Evolutionary conservation across 37 sponge, comb jelly and placozoan species (phyloP).

Genomic region (Amphimedon queenslandica): DNA sequence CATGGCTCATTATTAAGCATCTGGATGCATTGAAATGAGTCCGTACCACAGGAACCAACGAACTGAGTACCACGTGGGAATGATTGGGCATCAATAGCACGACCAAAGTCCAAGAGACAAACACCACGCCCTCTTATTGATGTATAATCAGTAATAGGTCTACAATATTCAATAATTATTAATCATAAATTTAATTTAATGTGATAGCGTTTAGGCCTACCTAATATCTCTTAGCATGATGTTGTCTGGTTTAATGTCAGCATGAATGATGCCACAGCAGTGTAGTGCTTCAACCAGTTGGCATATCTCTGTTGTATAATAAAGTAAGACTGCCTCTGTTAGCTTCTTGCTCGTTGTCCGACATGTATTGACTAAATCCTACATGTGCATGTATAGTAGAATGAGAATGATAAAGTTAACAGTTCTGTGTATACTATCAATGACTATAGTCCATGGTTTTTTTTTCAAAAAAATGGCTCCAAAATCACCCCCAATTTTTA

Average conservation of each 20-base stretch:
- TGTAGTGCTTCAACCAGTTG: conserved; percentile 36
- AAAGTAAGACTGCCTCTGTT: neutral
- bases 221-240: conserved; percentile 31
- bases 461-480: too few species aligned
- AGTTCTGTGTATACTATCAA: too few species aligned
- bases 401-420: too few species aligned
- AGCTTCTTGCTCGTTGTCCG: neutral
- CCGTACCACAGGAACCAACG: conserved; percentile 19
- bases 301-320: conserved; percentile 27
- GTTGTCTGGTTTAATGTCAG: conserved; percentile 50
- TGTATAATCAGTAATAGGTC: too few species aligned
- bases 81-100: conserved; percentile 20
- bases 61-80: conserved; percentile 33
- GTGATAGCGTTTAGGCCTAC: too few species aligned
- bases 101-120: conserved; percentile 45
- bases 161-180: too few species aligned
- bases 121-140: conserved; percentile 13
- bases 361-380: conserved; percentile 25
- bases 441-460: too few species aligned
- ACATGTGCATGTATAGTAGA: too few species aligned
- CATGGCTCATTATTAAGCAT: conserved; percentile 29
- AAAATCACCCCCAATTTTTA: too few species aligned
- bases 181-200: too few species aligned
- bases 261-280: conserved; percentile 43
- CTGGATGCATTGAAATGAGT: conserved; percentile 24